A percentile compares a stretch with the other conserved stretches of the same genome.
phyloP scores from a whole-genome alignment of 2,113 vertebrate species.

The Muscicapa adusta region DNA sequence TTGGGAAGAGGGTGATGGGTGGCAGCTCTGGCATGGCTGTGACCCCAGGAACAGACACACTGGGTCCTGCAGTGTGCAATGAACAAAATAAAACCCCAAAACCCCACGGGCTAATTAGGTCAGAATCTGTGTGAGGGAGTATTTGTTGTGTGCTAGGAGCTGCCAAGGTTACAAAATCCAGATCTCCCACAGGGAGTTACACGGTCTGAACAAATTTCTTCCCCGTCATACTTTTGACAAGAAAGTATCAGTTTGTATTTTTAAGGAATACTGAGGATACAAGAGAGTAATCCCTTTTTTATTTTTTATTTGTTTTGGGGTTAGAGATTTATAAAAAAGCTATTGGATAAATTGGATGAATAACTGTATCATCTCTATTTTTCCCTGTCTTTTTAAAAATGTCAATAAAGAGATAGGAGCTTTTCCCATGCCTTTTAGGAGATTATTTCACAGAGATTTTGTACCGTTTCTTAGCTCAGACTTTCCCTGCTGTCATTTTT shows the following conservation, averaged over 20 bases:
- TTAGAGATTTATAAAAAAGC: neutral
- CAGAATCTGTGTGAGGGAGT: neutral
- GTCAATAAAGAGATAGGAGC: neutral
- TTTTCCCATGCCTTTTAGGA: constrained; percentile 21
- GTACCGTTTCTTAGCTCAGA: neutral
- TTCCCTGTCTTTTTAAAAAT: neutral
- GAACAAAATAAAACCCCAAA: neutral
- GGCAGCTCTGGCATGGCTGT: neutral
- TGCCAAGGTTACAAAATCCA: neutral
- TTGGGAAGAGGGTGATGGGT: neutral
- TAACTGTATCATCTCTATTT: neutral
- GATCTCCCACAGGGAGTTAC: neutral
- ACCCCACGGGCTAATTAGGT: neutral
- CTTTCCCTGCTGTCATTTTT: constrained; percentile 13
- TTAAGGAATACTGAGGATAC: neutral
- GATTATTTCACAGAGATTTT: constrained; percentile 49
- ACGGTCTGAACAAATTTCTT: neutral
- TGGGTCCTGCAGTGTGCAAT: neutral
- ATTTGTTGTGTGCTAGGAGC: neutral
- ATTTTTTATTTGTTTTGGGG: neutral
- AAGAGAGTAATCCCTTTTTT: neutral
- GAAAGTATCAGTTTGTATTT: neutral
- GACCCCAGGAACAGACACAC: neutral
- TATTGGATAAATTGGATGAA: neutral
- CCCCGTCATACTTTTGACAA: neutral